Evolutionary conservation across 2,888 invertebrate species (phyloP), one percentile per base, ranked within the genome.

Genomic region (Hololepta plana): DNA sequence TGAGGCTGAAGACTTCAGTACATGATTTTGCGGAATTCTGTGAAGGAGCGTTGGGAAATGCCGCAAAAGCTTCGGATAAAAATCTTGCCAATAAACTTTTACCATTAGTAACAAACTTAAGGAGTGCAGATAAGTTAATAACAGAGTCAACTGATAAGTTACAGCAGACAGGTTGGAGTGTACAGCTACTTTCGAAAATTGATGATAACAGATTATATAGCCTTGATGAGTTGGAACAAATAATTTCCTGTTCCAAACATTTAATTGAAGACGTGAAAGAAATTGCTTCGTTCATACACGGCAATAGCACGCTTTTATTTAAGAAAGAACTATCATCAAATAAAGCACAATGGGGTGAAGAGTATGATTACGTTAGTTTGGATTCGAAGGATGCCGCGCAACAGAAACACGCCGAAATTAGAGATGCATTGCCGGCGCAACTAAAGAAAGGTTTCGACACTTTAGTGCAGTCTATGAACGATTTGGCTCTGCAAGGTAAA

Each of bases 361-460:
- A 90, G 47, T 85, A 87, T 49, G 90, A 90, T 53, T 91, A 91
- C 48, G 87, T 90, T 23, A 76, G 79, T 45, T 60, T 90, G 47
- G 72, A 79, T 49, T 75, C 82, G 2, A 71, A 75, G 42, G 70
- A 77, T 36, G 63, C 66, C 15, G 66, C 71, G 2, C 70, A 72
- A 11, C 65, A 72, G 34, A 72, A 75, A 38, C 68, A 79, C 41
- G 73, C 74, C 5, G 75, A 75, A 40, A 65, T 81, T 3, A 61
- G 77, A 12, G 74, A 76, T 31, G 65, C 70, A 12, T 52, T 82
- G 35, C 77, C 80, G 0, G 68, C 67, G 44, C 75, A 76, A 46
- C 55, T 82, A 16, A 65, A 72, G 36, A 72, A 74, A 37, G 72
- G 72, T 40, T 81, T 76, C 48, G 80, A 82, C 44, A 69, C 70